A percentile compares a stretch with the other conserved stretches of the same genome.
These are phyloP conservation scores for Oxycera nigricornis DNA, from an alignment of 2,888 invertebrate species.

Conservation along the genomic window DNA sequence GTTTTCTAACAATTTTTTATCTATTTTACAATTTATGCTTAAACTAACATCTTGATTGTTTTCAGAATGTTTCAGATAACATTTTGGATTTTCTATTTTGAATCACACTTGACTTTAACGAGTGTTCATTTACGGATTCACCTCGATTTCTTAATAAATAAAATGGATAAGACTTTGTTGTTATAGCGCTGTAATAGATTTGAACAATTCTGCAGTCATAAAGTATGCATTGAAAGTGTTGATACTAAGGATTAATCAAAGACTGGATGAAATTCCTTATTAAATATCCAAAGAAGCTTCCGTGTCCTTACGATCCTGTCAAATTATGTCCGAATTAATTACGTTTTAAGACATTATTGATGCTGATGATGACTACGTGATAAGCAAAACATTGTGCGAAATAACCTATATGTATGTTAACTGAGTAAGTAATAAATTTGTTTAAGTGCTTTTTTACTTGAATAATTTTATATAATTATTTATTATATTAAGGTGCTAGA, in stretches of 20 bases:
- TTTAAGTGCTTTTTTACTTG: slow-evolving; percentile 12
- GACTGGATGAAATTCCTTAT: background rate
- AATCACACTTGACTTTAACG: slow-evolving; percentile 36
- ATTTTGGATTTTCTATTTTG: background rate
- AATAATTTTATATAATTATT: background rate
- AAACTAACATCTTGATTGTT: background rate
- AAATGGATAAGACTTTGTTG: background rate
- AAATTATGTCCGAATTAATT: slow-evolving; percentile 20
- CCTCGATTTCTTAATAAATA: slow-evolving; percentile 1
- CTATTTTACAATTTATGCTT: background rate
- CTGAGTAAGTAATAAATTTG: background rate
- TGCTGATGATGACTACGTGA: background rate
- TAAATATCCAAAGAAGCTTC: slow-evolving; percentile 24
- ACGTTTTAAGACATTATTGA: background rate
- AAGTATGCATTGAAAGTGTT: background rate
- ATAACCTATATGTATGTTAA: slow-evolving; percentile 9
- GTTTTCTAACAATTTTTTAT: background rate
- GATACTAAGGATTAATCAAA: background rate
- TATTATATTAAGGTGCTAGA: too few relatives aligned
- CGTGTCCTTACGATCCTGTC: slow-evolving; percentile 12
- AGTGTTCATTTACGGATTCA: slow-evolving; percentile 18
- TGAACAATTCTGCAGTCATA: background rate
- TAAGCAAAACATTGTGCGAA: slow-evolving; percentile 12
- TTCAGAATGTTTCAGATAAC: background rate
- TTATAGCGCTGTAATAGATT: background rate